phyloP scores from a whole-genome alignment of 2,797 vertebrate genomes.

The Fundulus diaphanus region DNA sequence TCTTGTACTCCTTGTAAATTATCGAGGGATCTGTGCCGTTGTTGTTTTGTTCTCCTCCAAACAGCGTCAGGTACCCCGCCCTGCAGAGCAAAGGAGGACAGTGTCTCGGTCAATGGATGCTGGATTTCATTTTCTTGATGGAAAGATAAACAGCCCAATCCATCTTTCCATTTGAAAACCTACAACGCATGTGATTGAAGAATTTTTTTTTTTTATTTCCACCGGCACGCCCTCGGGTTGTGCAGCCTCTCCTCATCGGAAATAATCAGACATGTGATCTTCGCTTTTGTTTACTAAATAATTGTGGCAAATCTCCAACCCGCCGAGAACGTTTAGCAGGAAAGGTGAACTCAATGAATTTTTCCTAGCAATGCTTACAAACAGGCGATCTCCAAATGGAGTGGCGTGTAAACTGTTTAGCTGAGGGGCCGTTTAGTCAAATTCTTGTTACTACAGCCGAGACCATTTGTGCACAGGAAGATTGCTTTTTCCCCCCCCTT shows the following conservation, averaged over 20 bases:
- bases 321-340: not conserved
- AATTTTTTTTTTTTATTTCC: constrained; percentile 34
- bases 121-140: constrained; percentile 1
- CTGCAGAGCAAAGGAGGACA: constrained; percentile 59
- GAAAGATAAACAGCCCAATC: constrained; percentile 26
- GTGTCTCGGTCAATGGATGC: not conserved
- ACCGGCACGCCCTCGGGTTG: not conserved
- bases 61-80: constrained; percentile 87
- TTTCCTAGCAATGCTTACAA: constrained; percentile 65
- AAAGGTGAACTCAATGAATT: constrained; percentile 37
- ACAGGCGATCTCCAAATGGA: constrained; percentile 33
- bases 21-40: constrained; percentile 70
- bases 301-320: not conserved
- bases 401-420: constrained; percentile 77
- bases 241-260: not conserved
- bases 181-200: not conserved
- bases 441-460: constrained; percentile 15
- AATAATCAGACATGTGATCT: not conserved
- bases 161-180: constrained; percentile 2
- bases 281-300: not conserved
- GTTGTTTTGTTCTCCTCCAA: constrained; percentile 77
- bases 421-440: constrained; percentile 13
- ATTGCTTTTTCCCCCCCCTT: constrained; percentile 22
- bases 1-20: constrained; percentile 81
- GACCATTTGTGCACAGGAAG: constrained; percentile 7